phyloP scores from a whole-genome alignment of 1,140 invertebrate genomes.

The Camponotus floridanus region DNA sequence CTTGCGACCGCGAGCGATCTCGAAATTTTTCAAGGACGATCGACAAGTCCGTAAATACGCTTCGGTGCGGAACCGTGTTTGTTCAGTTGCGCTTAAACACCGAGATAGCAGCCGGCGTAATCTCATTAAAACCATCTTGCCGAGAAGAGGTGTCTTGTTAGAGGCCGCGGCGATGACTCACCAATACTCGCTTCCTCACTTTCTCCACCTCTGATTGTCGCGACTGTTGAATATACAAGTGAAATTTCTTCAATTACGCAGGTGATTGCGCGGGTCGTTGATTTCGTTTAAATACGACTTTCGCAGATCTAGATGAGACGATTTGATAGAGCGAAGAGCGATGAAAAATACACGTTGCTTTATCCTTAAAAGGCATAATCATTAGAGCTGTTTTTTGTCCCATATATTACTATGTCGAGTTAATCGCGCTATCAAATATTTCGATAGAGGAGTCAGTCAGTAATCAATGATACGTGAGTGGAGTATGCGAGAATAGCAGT shows the following conservation, averaged over 20 bases:
- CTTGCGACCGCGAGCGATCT: background rate
- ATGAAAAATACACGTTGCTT: background rate
- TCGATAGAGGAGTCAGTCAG: background rate
- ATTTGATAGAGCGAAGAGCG: background rate
- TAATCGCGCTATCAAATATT: constrained; percentile 9
- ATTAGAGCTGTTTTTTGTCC: background rate
- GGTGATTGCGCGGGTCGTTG: background rate
- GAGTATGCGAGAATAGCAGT: background rate
- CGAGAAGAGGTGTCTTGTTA: constrained; percentile 44
- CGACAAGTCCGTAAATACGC: constrained; percentile 59
- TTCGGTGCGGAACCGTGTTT: constrained; percentile 7
- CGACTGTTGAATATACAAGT: background rate
- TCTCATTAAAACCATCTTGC: constrained; percentile 48
- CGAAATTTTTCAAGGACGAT: constrained; percentile 10
- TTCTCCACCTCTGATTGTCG: constrained; percentile 59
- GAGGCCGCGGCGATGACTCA: constrained; percentile 16
- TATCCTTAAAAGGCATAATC: background rate
- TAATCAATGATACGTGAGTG: too few relatives aligned
- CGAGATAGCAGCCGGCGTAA: background rate
- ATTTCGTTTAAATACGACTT: constrained; percentile 29
- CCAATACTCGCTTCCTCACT: constrained; percentile 22
- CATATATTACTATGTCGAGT: background rate
- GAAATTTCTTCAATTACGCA: constrained; percentile 55
- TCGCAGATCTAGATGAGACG: constrained; percentile 19
- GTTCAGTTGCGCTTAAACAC: constrained; percentile 40